A percentile compares a stretch with the other conserved stretches of the same genome.
Conservation (phyloP, 2,113 vertebrate genomes). For the Labeo catla region DNA sequence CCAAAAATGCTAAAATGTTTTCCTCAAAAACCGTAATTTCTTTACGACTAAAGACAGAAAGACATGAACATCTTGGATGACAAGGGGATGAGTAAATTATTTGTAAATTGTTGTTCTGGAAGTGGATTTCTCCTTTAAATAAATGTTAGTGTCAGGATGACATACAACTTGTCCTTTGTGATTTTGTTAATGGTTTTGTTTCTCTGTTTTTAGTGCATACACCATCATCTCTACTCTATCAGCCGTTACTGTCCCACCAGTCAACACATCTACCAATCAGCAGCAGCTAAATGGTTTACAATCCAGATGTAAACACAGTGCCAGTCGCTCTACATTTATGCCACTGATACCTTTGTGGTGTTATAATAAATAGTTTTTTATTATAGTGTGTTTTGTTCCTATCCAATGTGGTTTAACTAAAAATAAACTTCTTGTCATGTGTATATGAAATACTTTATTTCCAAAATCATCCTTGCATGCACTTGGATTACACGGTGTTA, state of each 20-base stretch:
- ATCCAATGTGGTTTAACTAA: not conserved
- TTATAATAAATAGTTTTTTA: not conserved
- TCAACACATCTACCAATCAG: constrained; percentile 89
- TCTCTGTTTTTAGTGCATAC: constrained; percentile 85
- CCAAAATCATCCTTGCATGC: not conserved
- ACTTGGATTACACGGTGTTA: not conserved
- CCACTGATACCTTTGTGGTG: not conserved
- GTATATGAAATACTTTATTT: constrained; percentile 28
- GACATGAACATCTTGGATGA: no score
- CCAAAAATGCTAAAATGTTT: no score
- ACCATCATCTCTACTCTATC: constrained; percentile 87
- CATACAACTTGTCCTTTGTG: not conserved
- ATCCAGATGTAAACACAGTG: not conserved
- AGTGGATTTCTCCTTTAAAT: no score
- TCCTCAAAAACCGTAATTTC: no score
- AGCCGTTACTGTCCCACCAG: constrained; percentile 86
- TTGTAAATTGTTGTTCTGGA: no score
- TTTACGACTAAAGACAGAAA: no score
- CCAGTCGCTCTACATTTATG: not conserved
- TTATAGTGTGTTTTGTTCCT: not conserved
- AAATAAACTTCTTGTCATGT: not conserved
- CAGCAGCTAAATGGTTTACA: constrained; percentile 79
- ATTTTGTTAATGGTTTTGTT: not conserved
- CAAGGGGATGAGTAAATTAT: no score
- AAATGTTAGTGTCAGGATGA: not conserved